Base-by-base conservation (phyloP, 2,113 vertebrate species). In the Semicossyphus pulcher region DNA sequence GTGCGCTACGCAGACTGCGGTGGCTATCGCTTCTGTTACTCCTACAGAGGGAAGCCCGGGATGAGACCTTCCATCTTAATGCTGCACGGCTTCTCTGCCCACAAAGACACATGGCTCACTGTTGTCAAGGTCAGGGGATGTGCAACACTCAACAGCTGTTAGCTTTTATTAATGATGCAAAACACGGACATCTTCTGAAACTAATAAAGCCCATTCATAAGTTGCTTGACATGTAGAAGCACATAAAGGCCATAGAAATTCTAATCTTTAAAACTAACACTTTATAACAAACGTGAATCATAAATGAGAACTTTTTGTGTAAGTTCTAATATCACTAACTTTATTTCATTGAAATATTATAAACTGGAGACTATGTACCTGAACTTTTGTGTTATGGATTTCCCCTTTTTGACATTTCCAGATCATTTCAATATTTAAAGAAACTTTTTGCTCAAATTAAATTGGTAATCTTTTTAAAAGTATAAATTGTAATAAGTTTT, bases 91-190 rank as follows among this genome's bases (percentile, higher is more conserved):
- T 98, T 99, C 90, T 97, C 97, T 11, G 94, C 95, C 15, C 95
- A 98, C 89, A 99, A 99, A 88, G 97, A 99, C 82, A 95, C 95
- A 78, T 99, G 97, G 97, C 94, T 99, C 29, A 94, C 94, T 36
- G 87, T 99, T 51, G 93, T 97, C 84, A 98, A 98, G 96, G 97
- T 99, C 72, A 5, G 82, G 7, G 1, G 41, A 5, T 32, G 18
- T 45, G 44, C 25, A 41, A 81, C 39, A 42, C 14, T 39, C 23
- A 76, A 39, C 21, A 37, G 28, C 3, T 20, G 18, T 31, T 23
- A 3, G 18, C 20, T 31, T 2, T 32, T 34, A 7, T 48, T 49
- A 18, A 11, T 49, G 21, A 37, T 67, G 6, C 39, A 32, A 67
- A 54, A 44, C 7, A 15, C 2, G 3, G 4, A 3, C 3, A 32